Percentiles rank a stretch among this genome's conserved stretches.
phyloP scores from a whole-genome alignment of 2,888 invertebrate species.

The Dynastes grantii region DNA sequence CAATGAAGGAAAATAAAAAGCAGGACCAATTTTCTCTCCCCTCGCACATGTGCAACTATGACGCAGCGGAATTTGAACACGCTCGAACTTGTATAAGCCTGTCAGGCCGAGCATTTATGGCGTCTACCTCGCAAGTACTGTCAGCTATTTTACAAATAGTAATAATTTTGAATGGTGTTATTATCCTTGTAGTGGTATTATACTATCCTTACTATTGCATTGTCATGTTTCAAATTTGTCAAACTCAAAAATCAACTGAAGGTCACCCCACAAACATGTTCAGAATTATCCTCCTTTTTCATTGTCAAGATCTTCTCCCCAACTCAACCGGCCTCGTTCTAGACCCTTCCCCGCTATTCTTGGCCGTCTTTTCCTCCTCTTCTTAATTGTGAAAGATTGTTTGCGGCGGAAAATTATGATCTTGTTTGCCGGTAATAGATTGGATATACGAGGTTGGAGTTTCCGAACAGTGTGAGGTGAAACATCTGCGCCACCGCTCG shows the following conservation, averaged over 20 bases:
- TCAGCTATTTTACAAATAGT: too few species aligned
- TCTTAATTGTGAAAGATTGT: slow-evolving; percentile 38
- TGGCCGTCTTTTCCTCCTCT: neutral
- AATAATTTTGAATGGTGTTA: too few species aligned
- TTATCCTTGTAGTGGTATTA: too few species aligned
- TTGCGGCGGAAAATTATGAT: slow-evolving; percentile 32
- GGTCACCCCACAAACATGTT: neutral
- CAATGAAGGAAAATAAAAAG: too few species aligned
- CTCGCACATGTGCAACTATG: too few species aligned
- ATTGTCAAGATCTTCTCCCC: slow-evolving; percentile 19
- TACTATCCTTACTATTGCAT: too few species aligned
- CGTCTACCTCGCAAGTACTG: too few species aligned
- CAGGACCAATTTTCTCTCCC: too few species aligned
- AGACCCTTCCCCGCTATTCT: neutral
- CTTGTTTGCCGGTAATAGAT: slow-evolving; percentile 32
- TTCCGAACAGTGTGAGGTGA: neutral
- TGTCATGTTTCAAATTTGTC: too few species aligned
- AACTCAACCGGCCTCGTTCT: neutral
- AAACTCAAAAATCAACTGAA: neutral
- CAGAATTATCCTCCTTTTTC: slow-evolving; percentile 2
- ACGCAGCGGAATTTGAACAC: too few species aligned
- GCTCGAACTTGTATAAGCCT: too few species aligned
- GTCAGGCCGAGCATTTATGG: too few species aligned
- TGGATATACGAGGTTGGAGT: slow-evolving; percentile 8
- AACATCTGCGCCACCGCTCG: neutral